Evolutionary conservation across 2,113 vertebrate species (phyloP), one percentile per base, ranked within the genome.

Genomic region (Athene noctua): DNA sequence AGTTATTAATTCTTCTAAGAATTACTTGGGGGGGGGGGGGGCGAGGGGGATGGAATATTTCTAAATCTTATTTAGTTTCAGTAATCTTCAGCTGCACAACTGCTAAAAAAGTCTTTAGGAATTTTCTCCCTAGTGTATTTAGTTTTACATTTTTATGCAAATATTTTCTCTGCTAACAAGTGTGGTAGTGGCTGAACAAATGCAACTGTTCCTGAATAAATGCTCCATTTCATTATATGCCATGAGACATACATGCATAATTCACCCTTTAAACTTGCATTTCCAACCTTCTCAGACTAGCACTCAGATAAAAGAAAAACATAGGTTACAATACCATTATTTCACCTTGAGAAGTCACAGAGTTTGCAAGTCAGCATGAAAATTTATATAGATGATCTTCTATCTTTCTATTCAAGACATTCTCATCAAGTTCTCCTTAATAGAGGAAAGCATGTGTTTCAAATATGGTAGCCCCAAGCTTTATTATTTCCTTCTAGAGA

Each of bases 1-100:
- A 94, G 95, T 96, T 94, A 91, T 86, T 91, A 96, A 83, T 96
- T 96, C 94, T 89, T 89, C 92, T 92, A 90, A 86, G 67, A 91
- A 88, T 80, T 90, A 89, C 19, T 34, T 10, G 46, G 8, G 51
- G 10, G 38, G 42, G 6, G 26, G 4, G 9, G 40, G 4, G 10
- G 15, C 15, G 65, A 26, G 14, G 11, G 36, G 20, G n/a, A 36
- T 10, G 52, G 57, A 80, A 94, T 46, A 84, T 86, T 55, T 92
- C 81, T 85, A 92, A 88, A 54, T 91, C 55, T 63, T 85, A 87
- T 54, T 96, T 81, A 52, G 54, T 86, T 95, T 93, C 44, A 34
- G n/a, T 77, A 95, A 94, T 77, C 80, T 92, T 91, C n/a, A 75
- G 26, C 92, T 65, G 55, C 40, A 84, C 25, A 66, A 88, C 18